These are phyloP conservation scores for Trichomalopsis sarcophagae DNA, from an alignment of 1,140 invertebrate genomes.

Conservation along the genomic window DNA sequence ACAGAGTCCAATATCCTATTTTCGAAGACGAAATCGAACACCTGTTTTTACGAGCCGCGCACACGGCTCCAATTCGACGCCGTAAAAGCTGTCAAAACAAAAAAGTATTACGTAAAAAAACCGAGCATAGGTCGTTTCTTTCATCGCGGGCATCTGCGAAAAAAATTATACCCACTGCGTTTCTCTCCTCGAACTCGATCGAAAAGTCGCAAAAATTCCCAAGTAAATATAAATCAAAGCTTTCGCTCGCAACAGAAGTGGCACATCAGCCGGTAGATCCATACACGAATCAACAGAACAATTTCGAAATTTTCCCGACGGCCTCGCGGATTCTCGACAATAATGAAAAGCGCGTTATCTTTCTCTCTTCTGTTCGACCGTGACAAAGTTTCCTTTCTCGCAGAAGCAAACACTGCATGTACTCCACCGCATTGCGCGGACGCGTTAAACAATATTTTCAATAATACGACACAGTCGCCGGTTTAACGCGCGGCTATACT, in stretches of 20 bases:
- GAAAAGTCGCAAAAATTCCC: too few relatives aligned
- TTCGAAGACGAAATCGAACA: constrained; percentile 15
- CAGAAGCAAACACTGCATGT: background rate
- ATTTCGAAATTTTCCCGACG: too few relatives aligned
- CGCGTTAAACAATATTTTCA: background rate
- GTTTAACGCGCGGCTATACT: background rate
- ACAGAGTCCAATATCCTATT: background rate
- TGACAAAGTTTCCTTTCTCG: background rate
- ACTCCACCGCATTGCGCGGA: background rate
- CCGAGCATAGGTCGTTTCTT: too few relatives aligned
- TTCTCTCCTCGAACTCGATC: too few relatives aligned
- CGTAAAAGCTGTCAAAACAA: constrained; percentile 1
- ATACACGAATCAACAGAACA: too few relatives aligned
- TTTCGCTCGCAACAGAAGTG: too few relatives aligned
- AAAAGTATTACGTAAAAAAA: background rate
- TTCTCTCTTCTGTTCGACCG: too few relatives aligned
- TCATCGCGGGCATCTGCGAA: too few relatives aligned
- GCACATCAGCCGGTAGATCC: too few relatives aligned
- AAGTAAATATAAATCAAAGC: too few relatives aligned
- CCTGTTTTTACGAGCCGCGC: background rate
- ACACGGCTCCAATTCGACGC: background rate
- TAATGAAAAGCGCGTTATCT: background rate
- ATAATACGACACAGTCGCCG: background rate
- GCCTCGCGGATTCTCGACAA: too few relatives aligned
- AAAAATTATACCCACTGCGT: too few relatives aligned